phyloP scores from a whole-genome alignment of 1,140 invertebrate genomes.

The Yoshiicerus persimilis region DNA sequence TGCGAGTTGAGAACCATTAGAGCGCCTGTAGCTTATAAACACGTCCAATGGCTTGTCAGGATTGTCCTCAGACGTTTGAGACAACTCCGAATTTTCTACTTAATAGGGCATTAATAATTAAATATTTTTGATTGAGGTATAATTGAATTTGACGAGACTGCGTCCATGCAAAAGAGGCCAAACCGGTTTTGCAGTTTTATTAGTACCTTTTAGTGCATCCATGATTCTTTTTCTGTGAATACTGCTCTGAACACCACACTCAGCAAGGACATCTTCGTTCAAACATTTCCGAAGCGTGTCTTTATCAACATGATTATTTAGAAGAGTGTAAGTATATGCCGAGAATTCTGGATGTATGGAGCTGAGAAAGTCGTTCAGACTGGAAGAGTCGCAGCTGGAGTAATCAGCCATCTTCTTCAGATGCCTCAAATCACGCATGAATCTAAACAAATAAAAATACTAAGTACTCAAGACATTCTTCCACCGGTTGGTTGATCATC shows the following conservation, averaged over 20 bases:
- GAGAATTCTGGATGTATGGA: slow-evolving; percentile 85
- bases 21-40: slow-evolving; percentile 96
- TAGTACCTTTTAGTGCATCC: slow-evolving; percentile 77
- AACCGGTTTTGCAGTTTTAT: neutral
- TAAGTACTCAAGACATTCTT: too few relatives aligned
- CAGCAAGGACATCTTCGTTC: slow-evolving; percentile 82
- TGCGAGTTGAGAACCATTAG: slow-evolving; percentile 96
- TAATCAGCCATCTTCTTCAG: slow-evolving; percentile 98
- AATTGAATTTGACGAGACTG: too few relatives aligned
- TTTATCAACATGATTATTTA: slow-evolving; percentile 91
- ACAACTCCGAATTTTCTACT: slow-evolving; percentile 63
- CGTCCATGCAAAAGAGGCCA: neutral
- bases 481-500: too few relatives aligned
- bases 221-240: slow-evolving; percentile 90
- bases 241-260: slow-evolving; percentile 90
- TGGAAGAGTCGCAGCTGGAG: slow-evolving; percentile 86
- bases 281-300: slow-evolving; percentile 62
- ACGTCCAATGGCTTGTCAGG: slow-evolving; percentile 89
- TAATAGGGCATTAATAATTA: slow-evolving; percentile 46
- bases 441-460: slow-evolving; percentile 59
- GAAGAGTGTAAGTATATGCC: slow-evolving; percentile 95
- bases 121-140: slow-evolving; percentile 25
- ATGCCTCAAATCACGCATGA: slow-evolving; percentile 89
- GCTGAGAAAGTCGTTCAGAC: slow-evolving; percentile 87
- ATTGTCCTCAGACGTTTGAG: slow-evolving; percentile 66